Base-by-base conservation (phyloP, 2,113 vertebrate genomes). In the Alexandromys fortis region DNA sequence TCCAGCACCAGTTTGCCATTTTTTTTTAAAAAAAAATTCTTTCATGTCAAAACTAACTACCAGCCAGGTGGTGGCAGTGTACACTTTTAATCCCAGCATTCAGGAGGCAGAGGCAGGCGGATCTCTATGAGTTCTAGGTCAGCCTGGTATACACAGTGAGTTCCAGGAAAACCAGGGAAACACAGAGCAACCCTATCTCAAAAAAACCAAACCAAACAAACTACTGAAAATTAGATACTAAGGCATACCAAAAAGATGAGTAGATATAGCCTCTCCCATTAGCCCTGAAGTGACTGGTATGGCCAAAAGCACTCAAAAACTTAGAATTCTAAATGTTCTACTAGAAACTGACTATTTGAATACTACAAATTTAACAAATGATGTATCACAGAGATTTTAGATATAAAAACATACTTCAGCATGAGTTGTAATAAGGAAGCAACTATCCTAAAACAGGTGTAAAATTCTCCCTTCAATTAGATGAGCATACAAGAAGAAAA, bases 371-470 rank as follows among this genome's bases (percentile, higher is more conserved):
- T 58, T 26, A 86, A 76, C n/a, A 91, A 81, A 85, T 14, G 58
- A 85, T 4, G 93, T 61, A 86, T 81, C 90, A 47, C 10, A 19
- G 78, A 68, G 9, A 89, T 67, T 92, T 86, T 79, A 68, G 21
- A 35, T 42, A 93, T 30, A 75, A 85, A 83, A 94, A 91, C 26
- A 95, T 7, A 92, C 26, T 75, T 13, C 17, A 92, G 70, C 3
- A 68, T 55, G 55, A 94, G 92, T 35, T 92, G 13, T 24, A 89
- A 58, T 24, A 91, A 35, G 42, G 19, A 24, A 85, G 49, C 9
- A 86, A 10, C 13, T 90, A 85, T 45, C 45, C 68, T 95, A 94
- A 95, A 92, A 94, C 7, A 89, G 47, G 22, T 3, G 38, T 81
- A 92, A 89, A 94, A 35, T n/a, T 89, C n/a, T 68, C 68, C 47